These are phyloP conservation scores for Eufriesea mexicana DNA, from an alignment of 1,140 invertebrate species.

Conservation along the genomic window DNA sequence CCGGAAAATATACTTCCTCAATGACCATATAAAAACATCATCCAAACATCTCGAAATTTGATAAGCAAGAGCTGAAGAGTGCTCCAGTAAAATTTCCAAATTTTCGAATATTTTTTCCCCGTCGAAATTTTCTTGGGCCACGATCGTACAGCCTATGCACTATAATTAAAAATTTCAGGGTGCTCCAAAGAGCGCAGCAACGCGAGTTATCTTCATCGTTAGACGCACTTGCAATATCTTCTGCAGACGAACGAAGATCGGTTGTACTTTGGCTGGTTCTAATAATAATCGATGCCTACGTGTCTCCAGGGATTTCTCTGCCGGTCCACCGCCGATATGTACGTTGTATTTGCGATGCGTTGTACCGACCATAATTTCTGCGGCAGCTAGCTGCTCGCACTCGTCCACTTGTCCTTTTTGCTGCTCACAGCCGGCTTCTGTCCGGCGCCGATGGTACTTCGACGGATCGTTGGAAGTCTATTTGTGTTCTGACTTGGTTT, in stretches of 20 bases:
- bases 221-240: constrained; percentile 36
- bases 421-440: constrained; percentile 24
- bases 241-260: constrained; percentile 27
- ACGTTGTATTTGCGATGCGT: constrained; percentile 13
- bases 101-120: background rate
- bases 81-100: too few relatives aligned
- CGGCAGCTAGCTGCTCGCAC: background rate
- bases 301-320: constrained; percentile 60
- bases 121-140: background rate
- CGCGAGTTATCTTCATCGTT: constrained; percentile 14
- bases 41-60: too few relatives aligned
- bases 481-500: constrained; percentile 58
- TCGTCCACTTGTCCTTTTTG: constrained; percentile 36
- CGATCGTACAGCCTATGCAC: background rate
- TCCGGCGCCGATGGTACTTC: constrained; percentile 48
- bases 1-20: too few relatives aligned
- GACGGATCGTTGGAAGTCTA: constrained; percentile 56
- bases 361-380: constrained; percentile 45
- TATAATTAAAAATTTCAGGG: background rate
- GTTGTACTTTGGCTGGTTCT: constrained; percentile 59
- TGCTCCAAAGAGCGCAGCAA: background rate
- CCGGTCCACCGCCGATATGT: constrained; percentile 45
- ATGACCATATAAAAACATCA: too few relatives aligned
- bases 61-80: too few relatives aligned
- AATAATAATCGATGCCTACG: constrained; percentile 66